phyloP scores from a whole-genome alignment of 2,888 invertebrate genomes.

The Trichogramma dendrolimi region DNA sequence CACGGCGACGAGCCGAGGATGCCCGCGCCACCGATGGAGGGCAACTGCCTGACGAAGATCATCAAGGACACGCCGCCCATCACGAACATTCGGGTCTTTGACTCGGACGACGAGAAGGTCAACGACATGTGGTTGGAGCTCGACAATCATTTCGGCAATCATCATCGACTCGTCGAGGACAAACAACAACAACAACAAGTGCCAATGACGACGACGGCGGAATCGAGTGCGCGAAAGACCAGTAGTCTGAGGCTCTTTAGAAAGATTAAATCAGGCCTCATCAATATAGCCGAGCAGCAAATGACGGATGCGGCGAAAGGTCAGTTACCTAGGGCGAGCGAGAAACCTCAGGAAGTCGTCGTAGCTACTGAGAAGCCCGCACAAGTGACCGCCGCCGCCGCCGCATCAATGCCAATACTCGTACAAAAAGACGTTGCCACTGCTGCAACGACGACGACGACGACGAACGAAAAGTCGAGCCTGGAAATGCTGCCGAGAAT shows the following conservation, averaged over 20 bases:
- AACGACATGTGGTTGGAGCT: slow-evolving; percentile 42
- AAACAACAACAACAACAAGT: too few relatives aligned
- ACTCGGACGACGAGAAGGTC: slow-evolving; percentile 38
- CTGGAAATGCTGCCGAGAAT: too few relatives aligned
- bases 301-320: not conserved
- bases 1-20: slow-evolving; percentile 37
- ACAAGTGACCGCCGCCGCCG: not conserved
- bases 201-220: too few relatives aligned
- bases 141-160: slow-evolving; percentile 9
- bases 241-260: slow-evolving; percentile 22
- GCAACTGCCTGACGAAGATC: slow-evolving; percentile 38
- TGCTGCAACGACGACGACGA: too few relatives aligned
- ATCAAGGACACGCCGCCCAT: slow-evolving; percentile 39
- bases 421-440: not conserved
- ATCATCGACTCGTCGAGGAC: slow-evolving; percentile 26
- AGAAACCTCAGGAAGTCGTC: not conserved
- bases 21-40: slow-evolving; percentile 37
- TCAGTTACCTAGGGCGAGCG: not conserved
- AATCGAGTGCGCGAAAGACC: not conserved
- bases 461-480: too few relatives aligned
- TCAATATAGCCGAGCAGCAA: not conserved
- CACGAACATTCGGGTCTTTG: slow-evolving; percentile 35
- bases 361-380: slow-evolving; percentile 3
- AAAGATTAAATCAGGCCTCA: slow-evolving; percentile 15
- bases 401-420: slow-evolving; percentile 1